Evolutionary conservation across 2,888 invertebrate species (phyloP).

Genomic region (Glyphotaelius pellucidus): DNA sequence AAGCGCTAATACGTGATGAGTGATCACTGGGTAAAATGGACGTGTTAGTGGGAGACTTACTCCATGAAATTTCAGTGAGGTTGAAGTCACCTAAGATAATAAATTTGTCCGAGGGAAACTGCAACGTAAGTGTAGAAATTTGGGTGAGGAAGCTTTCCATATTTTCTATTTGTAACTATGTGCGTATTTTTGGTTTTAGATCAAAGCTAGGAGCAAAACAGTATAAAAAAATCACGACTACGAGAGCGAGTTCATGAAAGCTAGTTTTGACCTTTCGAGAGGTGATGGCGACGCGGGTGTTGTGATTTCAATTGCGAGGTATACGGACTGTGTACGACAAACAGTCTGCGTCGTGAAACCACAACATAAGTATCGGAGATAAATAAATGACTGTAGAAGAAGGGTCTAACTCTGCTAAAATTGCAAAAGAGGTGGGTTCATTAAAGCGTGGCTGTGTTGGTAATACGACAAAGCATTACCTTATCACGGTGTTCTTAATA

Average conservation of each 20-base stretch:
- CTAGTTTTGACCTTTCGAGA: too few species aligned
- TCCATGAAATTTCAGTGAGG: background rate
- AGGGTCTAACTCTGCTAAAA: background rate
- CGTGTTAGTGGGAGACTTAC: background rate
- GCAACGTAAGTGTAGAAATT: background rate
- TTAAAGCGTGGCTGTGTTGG: background rate
- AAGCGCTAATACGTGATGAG: background rate
- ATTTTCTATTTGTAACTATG: background rate
- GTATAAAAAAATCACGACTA: too few species aligned
- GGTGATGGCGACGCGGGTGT: too few species aligned
- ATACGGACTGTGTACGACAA: too few species aligned
- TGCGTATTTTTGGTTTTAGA: too few species aligned
- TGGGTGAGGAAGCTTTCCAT: background rate
- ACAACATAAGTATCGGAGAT: too few species aligned
- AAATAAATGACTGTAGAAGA: too few species aligned
- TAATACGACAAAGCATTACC: background rate
- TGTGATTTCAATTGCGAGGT: too few species aligned
- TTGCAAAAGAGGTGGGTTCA: background rate
- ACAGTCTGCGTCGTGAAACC: too few species aligned
- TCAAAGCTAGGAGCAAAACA: too few species aligned
- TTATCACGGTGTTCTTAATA: background rate
- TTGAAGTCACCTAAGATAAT: background rate
- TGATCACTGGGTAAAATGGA: background rate
- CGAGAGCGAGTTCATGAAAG: too few species aligned
- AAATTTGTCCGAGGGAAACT: background rate